Evolutionary conservation across 2,888 invertebrate genomes (phyloP).

Genomic region (Tetrapedia diversipes): DNA sequence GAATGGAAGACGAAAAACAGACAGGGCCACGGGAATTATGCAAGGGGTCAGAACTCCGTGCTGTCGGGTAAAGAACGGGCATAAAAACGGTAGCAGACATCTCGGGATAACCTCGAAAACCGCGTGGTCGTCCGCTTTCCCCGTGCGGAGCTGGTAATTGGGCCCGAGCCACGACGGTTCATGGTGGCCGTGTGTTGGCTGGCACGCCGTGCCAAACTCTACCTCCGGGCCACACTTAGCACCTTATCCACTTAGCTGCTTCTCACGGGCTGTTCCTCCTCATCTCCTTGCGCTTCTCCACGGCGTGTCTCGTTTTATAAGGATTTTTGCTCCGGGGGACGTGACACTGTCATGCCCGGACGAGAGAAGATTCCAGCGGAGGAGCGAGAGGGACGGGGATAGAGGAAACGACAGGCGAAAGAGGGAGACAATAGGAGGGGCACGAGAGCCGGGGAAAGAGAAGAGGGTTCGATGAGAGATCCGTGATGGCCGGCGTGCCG

Average conservation of each 20-base stretch:
- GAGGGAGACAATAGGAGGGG: constrained; percentile 15
- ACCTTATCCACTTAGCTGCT: constrained; percentile 81
- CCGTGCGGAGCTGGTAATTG: constrained; percentile 67
- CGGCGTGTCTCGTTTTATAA: constrained; percentile 79
- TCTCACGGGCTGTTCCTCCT: constrained; percentile 77
- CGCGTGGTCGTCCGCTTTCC: constrained; percentile 58
- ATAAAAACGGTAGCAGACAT: constrained; percentile 50
- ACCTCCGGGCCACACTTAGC: constrained; percentile 79
- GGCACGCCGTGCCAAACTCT: constrained; percentile 64
- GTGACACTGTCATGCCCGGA: constrained; percentile 78
- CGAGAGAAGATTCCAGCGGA: constrained; percentile 55
- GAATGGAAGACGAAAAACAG: background rate
- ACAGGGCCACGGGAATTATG: constrained; percentile 1
- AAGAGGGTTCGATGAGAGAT: constrained; percentile 59
- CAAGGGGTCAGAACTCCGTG: constrained; percentile 1
- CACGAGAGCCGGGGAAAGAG: constrained; percentile 22
- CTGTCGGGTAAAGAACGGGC: constrained; percentile 15
- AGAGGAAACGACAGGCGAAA: constrained; percentile 14
- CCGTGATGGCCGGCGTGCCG: constrained; percentile 67
- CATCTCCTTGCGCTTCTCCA: constrained; percentile 71
- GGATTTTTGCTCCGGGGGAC: constrained; percentile 79
- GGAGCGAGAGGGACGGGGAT: constrained; percentile 19
- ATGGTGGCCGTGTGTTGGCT: constrained; percentile 57
- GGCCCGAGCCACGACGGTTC: constrained; percentile 60
- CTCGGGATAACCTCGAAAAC: constrained; percentile 53